These are phyloP conservation scores for Allobates femoralis DNA, from an alignment of 2,797 vertebrate species.

Conservation along the genomic window DNA sequence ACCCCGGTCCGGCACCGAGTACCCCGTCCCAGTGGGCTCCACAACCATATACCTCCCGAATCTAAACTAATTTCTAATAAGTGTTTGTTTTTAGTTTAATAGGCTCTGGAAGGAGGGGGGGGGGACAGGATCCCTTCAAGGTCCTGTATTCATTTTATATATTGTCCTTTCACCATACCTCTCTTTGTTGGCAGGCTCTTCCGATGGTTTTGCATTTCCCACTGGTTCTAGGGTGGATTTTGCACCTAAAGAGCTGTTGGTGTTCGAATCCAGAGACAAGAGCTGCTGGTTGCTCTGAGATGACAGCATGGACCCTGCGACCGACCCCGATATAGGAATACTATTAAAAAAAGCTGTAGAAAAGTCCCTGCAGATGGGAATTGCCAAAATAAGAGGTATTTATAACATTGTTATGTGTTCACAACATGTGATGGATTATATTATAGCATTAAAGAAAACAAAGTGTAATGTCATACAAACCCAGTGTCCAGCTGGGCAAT, in stretches of 20 bases:
- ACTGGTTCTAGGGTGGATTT: slow-evolving; percentile 83
- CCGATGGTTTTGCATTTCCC: slow-evolving; percentile 80
- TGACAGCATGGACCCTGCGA: slow-evolving; percentile 91
- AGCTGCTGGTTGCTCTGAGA: slow-evolving; percentile 90
- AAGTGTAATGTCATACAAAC: slow-evolving; percentile 71
- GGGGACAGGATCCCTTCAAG: too few species aligned
- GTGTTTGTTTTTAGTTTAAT: too few species aligned
- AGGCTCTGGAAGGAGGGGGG: too few species aligned
- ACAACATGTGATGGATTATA: neutral
- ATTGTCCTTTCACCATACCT: slow-evolving; percentile 74
- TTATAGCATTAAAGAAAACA: neutral
- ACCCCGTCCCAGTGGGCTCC: too few species aligned
- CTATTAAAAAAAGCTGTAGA: slow-evolving; percentile 98
- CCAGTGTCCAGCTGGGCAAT: slow-evolving; percentile 98
- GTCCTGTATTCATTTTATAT: too few species aligned
- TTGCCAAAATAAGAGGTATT: neutral
- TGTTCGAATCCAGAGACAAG: slow-evolving; percentile 86
- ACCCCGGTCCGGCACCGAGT: too few species aligned
- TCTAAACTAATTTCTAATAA: too few species aligned
- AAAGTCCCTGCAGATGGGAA: slow-evolving; percentile 84
- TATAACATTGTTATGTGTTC: neutral
- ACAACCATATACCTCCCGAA: too few species aligned
- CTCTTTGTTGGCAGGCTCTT: slow-evolving; percentile 85
- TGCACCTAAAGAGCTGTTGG: slow-evolving; percentile 81
- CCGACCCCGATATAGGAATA: slow-evolving; percentile 87